A percentile compares a stretch with the other conserved stretches of the same genome.
Conservation (phyloP, 2,113 vertebrate genomes). For the Orthonyx spaldingii region DNA sequence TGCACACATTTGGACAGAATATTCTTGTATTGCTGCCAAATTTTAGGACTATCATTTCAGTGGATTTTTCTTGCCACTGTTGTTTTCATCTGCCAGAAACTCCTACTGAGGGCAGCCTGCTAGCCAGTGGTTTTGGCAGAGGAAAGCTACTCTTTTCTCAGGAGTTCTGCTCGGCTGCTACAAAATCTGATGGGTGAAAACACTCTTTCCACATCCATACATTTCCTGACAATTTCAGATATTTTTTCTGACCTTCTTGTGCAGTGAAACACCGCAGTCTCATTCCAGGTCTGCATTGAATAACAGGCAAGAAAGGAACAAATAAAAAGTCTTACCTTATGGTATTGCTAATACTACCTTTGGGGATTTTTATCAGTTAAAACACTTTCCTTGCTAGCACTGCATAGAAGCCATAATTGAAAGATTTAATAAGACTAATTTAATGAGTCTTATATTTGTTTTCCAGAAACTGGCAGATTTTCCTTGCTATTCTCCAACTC, state of each 20-base stretch:
- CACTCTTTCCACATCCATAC: not conserved
- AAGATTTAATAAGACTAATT: not conserved
- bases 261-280: not conserved
- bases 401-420: not conserved
- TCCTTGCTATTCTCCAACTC: not conserved
- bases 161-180: not conserved
- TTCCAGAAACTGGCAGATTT: not conserved
- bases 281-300: not conserved
- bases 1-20: not conserved
- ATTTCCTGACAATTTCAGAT: not conserved
- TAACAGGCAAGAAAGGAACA: not conserved
- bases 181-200: not conserved
- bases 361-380: not conserved
- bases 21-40: not conserved
- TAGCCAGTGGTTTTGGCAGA: not conserved
- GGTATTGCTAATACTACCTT: not conserved
- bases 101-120: not conserved
- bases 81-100: not conserved
- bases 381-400: not conserved
- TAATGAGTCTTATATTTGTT: not conserved
- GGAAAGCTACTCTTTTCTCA: not conserved
- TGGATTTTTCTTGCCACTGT: not conserved
- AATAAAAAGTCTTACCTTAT: not conserved
- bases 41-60: not conserved
- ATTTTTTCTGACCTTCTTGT: not conserved